Base-by-base conservation (phyloP, 1,140 invertebrate species). In the Bombus soroeensis region DNA sequence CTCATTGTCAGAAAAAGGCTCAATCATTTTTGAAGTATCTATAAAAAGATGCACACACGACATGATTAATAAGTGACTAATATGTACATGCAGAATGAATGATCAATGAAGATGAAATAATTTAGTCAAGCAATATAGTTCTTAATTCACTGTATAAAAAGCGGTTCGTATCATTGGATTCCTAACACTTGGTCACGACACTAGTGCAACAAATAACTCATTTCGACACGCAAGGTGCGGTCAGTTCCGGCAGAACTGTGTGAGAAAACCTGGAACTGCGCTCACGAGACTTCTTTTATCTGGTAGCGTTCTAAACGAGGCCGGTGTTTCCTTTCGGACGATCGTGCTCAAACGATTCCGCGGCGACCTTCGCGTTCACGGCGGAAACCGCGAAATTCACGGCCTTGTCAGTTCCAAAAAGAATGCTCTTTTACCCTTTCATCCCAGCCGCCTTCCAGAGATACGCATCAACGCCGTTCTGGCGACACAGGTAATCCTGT, bases 401-500 rank as follows among this genome's bases (percentile, higher is more conserved):
- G 75, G n/a, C 86, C 86, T 87, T 87, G 86, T 41, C 43, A 43
- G 47, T 41, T 37, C 66, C n/a, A 41, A 43, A 59, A 74, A 59
- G 73, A 76, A 79, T 28, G 59, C 25, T 66, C 57, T 66, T 22
- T 62, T 62, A 18, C 57, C 32, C 66, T 70, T 76, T 78, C 59
- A 70, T 72, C 34, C 28, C 34, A n/a, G 34, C 70, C 53, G 66
- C 68, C 57, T 85, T 32, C 77, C 68, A 32, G 77, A 80, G 76
- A 80, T 80, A 85, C 68, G 76, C 53, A 80, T 80, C 83, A 62
- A 53, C 83, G 28, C 8, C 41, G 43, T 28, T 13, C 28, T 41
- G 5, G 37, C 25, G 32, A 37, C 37, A 57, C 57, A 57, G 5
- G 59, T n/a, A 68, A 64, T 81, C 68, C n/a, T 34, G 68, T 72